Evolutionary conservation across 2,113 vertebrate species (phyloP).

Genomic region (Eolophus roseicapilla): DNA sequence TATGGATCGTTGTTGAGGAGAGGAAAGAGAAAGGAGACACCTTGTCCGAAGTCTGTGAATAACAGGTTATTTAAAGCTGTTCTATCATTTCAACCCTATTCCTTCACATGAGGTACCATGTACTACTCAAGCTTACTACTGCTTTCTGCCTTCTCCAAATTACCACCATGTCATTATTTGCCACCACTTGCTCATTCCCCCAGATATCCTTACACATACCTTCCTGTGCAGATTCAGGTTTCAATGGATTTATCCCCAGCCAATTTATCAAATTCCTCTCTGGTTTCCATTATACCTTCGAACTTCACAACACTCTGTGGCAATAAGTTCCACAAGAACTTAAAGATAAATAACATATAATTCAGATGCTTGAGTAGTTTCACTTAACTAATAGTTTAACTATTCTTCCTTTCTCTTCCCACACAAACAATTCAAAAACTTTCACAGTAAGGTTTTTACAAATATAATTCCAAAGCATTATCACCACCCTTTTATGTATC

Average conservation of each 20-base stretch:
- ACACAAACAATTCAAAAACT: not conserved
- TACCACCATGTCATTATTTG: not conserved
- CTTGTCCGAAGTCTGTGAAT: not conserved
- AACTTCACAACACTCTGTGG: not conserved
- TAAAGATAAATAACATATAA: not conserved
- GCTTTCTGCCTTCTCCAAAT: not conserved
- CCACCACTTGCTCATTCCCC: fast-evolving
- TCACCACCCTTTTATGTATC: not conserved
- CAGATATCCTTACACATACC: fast-evolving
- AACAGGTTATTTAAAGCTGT: not conserved
- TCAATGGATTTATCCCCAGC: not conserved
- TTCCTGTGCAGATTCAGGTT: not conserved
- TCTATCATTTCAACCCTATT: not conserved
- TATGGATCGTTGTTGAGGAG: not conserved
- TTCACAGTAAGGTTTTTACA: not conserved
- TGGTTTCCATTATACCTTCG: not conserved
- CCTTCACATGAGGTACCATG: not conserved
- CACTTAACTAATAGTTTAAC: not conserved
- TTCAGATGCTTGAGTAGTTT: not conserved
- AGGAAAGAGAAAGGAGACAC: not conserved
- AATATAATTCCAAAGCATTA: slow-evolving; percentile 1
- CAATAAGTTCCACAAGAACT: not conserved
- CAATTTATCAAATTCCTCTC: not conserved
- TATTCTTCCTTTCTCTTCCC: not conserved
- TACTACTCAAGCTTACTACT: not conserved